A percentile compares a stretch with the other conserved stretches of the same genome.
phyloP scores from a whole-genome alignment of 2,888 invertebrate genomes.

The Tetragnatha montana region DNA sequence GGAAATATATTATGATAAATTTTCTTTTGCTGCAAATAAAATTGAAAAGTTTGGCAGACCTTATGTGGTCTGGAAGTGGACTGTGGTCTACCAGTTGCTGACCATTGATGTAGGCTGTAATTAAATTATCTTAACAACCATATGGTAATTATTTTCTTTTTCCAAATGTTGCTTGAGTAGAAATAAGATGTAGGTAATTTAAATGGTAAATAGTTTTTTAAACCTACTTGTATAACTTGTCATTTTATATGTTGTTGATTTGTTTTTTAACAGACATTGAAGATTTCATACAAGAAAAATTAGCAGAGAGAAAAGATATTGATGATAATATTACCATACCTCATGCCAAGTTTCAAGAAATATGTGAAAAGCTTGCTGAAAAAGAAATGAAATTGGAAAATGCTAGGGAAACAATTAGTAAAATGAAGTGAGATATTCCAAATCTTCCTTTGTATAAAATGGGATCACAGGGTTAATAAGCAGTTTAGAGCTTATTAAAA shows the following conservation, averaged over 20 bases:
- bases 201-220: neutral
- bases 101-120: conserved; percentile 2
- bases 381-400: conserved; percentile 61
- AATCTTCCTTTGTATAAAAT: too few species aligned
- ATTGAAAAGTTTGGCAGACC: too few species aligned
- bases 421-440: conserved; percentile 57
- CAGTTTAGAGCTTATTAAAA: too few species aligned
- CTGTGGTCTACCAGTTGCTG: too few species aligned
- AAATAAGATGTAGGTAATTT: neutral
- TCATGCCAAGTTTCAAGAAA: conserved; percentile 43
- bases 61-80: too few species aligned
- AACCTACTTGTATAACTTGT: neutral
- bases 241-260: neutral
- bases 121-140: neutral
- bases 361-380: conserved; percentile 35
- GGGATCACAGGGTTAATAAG: too few species aligned
- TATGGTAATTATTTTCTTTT: neutral
- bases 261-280: conserved; percentile 78
- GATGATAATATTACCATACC: conserved; percentile 42
- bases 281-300: conserved; percentile 74
- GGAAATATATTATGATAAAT: too few species aligned
- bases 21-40: too few species aligned
- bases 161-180: neutral
- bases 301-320: conserved; percentile 38
- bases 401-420: conserved; percentile 70